Conservation (phyloP, 2,888 invertebrate genomes). For the Aporophyla nigra region DNA sequence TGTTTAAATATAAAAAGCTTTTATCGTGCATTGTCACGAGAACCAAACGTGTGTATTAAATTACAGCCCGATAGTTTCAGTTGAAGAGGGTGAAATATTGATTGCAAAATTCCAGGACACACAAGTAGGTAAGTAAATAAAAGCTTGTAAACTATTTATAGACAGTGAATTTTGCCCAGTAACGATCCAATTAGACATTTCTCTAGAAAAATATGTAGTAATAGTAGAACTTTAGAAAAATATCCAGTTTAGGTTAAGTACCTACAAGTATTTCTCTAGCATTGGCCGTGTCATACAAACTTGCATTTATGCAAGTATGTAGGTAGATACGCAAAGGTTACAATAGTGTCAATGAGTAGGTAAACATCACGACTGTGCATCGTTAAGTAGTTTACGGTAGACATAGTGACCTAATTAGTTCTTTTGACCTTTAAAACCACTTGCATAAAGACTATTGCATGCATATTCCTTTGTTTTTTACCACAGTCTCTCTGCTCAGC, state of each 20-base stretch:
- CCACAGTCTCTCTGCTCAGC: no score
- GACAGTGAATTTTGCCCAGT: background rate
- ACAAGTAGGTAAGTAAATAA: no score
- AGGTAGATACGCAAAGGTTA: slow-evolving; percentile 17
- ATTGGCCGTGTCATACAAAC: slow-evolving; percentile 21
- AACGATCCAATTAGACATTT: no score
- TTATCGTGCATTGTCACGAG: no score
- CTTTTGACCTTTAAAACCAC: background rate
- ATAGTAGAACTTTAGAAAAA: background rate
- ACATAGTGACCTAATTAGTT: slow-evolving; percentile 18
- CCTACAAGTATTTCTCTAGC: slow-evolving; percentile 6
- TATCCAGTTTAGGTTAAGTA: background rate
- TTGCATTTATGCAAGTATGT: slow-evolving; percentile 24
- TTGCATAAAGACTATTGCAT: background rate
- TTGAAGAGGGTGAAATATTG: no score
- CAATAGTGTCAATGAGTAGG: slow-evolving; percentile 44
- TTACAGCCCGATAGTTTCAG: no score
- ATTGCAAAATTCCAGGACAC: no score
- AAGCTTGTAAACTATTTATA: no score
- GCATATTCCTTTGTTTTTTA: background rate
- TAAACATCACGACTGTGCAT: slow-evolving; percentile 42
- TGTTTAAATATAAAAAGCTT: no score
- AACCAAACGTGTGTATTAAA: no score
- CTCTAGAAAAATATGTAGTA: no score
- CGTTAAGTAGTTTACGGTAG: slow-evolving; percentile 8